A percentile compares a stretch with the other conserved stretches of the same genome.
These are phyloP conservation scores for Scelioninae gen. 2 DNA, from an alignment of 2,888 invertebrate species.

Conservation along the genomic window DNA sequence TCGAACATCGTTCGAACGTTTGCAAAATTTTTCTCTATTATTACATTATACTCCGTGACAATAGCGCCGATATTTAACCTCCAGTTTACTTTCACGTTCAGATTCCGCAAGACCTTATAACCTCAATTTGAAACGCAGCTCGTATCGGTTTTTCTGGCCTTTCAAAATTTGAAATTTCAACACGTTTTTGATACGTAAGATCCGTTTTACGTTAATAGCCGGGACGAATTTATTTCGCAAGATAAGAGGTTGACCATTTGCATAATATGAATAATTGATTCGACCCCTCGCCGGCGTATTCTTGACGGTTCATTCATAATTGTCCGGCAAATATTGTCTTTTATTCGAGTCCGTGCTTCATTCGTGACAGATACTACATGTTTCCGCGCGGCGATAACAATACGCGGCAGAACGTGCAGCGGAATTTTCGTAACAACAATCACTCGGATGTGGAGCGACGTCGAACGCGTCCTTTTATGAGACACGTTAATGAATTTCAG, in stretches of 20 bases:
- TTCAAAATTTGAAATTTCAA: not conserved
- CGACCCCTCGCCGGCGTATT: constrained; percentile 23
- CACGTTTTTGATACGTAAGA: constrained; percentile 3
- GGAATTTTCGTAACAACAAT: constrained; percentile 36
- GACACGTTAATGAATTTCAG: constrained; percentile 33
- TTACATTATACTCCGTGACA: too few relatives aligned
- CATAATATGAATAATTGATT: constrained; percentile 42
- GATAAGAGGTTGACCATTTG: constrained; percentile 27
- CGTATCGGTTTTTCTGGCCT: too few relatives aligned
- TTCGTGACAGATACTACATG: constrained; percentile 24
- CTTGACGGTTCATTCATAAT: constrained; percentile 53
- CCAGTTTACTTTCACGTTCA: too few relatives aligned
- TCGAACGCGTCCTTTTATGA: constrained; percentile 28
- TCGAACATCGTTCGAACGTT: too few relatives aligned
- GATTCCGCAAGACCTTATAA: too few relatives aligned
- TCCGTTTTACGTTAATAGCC: constrained; percentile 4
- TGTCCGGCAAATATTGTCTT: constrained; percentile 48
- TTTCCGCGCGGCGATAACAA: constrained; percentile 23
- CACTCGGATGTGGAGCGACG: constrained; percentile 23
- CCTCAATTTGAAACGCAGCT: too few relatives aligned
- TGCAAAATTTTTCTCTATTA: too few relatives aligned
- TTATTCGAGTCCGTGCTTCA: constrained; percentile 38
- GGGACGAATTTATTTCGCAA: constrained; percentile 24
- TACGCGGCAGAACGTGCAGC: constrained; percentile 12
- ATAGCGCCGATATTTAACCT: too few relatives aligned